phyloP scores from a whole-genome alignment of 2,797 vertebrate genomes.

The Pelodytes ibericus region DNA sequence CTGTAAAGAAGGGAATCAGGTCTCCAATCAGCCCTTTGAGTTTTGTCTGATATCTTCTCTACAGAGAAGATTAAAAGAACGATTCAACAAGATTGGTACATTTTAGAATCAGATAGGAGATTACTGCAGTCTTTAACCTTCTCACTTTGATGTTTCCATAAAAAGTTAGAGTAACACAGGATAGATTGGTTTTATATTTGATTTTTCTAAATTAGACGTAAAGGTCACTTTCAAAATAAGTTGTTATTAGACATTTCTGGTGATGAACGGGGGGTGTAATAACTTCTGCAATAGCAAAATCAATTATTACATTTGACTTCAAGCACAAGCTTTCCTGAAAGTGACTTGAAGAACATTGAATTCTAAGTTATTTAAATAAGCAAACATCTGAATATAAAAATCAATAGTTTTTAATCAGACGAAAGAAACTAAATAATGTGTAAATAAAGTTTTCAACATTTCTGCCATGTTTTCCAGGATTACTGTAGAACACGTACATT shows the following conservation, averaged over 20 bases:
- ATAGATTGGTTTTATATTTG: slow-evolving; percentile 52
- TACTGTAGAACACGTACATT: too few relatives aligned
- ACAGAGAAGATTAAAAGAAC: slow-evolving; percentile 52
- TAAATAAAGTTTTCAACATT: too few relatives aligned
- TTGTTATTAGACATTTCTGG: slow-evolving; percentile 47
- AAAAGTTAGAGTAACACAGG: slow-evolving; percentile 43
- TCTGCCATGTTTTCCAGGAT: too few relatives aligned
- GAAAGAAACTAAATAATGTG: too few relatives aligned
- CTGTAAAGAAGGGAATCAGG: slow-evolving; percentile 38
- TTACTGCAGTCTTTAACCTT: slow-evolving; percentile 54
- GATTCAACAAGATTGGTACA: slow-evolving; percentile 53
- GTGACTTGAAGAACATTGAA: slow-evolving; percentile 9
- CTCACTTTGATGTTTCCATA: slow-evolving; percentile 51
- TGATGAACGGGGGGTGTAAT: slow-evolving; percentile 27
- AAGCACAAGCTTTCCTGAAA: not conserved
- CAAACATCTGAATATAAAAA: too few relatives aligned
- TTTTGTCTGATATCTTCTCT: slow-evolving; percentile 47
- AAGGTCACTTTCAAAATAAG: slow-evolving; percentile 56
- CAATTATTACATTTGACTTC: slow-evolving; percentile 37
- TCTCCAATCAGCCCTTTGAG: slow-evolving; percentile 52
- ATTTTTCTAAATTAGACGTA: slow-evolving; percentile 51
- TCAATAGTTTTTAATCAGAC: too few relatives aligned
- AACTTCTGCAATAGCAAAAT: slow-evolving; percentile 37
- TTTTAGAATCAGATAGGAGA: slow-evolving; percentile 51
- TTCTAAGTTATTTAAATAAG: slow-evolving; percentile 16